Base-by-base conservation (phyloP, 2,797 vertebrate species). In the Mergus octosetaceus region DNA sequence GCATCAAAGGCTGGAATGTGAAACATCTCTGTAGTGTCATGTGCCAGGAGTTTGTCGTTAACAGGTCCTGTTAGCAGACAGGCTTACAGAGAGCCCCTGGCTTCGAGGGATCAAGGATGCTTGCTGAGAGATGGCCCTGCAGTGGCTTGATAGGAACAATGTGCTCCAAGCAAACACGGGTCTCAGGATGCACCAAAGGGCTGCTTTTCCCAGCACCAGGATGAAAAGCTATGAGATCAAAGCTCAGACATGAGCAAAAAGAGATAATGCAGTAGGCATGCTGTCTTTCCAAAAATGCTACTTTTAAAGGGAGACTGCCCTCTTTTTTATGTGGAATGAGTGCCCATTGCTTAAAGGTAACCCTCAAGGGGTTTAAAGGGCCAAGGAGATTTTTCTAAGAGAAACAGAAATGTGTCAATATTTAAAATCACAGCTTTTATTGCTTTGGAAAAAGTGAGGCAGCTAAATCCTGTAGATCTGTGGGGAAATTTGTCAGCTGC, bases 1-100 rank as follows among this genome's bases (percentile, higher is more conserved):
- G 85, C 97, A 96, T 97, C 96, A 97, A 97, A 97, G 97, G 89
- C 85, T 91, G 97, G 97, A 98, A 98, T 98, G 79, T 68, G 82
- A 95, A 97, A 84, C 94, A 98, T 96, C 96, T 89, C 85, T 71
- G 90, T 62, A 43, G 93, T 93, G 89, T 91, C 32, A 6, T 34
- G 74, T 56, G 89, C 95, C 97, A 66, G 81, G 41, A 90, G 94
- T 64, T 82, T 74, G 24, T 72, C 71, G 97, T 53, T 97, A 98
- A 98, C 97, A 98, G 97, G 58, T 97, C 49, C 98, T 98, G 97
- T 98, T 98, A 95, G 94, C 98, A 62, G 85, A 24, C 9, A 24
- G 90, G 74, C 90, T 87, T 51, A 9, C 3, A 4, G 41, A 54
- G 30, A 79, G 84, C 69, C 84, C 22, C 43, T 5, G 32, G 74